Base-by-base conservation (phyloP, 2,797 vertebrate species). In the Chrosomus eos region DNA sequence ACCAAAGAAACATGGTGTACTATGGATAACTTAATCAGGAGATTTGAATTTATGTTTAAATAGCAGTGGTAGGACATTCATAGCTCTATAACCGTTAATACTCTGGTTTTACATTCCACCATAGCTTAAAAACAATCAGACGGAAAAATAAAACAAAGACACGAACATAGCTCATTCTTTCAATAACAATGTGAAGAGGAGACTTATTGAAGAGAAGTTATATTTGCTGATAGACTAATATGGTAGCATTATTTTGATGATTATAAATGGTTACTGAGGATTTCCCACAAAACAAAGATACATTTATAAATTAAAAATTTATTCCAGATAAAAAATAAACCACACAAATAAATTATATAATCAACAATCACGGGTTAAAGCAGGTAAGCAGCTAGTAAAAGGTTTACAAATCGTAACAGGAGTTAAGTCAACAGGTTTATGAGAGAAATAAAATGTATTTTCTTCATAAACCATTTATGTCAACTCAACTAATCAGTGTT, bases 71-170 rank as follows among this genome's bases (percentile, higher is more conserved):
- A 90, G 86, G 89, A 85, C 87, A 43, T 53, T 89, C 85, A 43
- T 43, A 89, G 70, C 80, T 85, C 89, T 80, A 19, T 64, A 51
- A 72, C 73, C 14, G 16, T 13, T 28, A 51, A 64, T 71, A 70
- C 72, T 11, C 23, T 48, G 60, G 21, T 64, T 66, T 77, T 81
- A 83, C 67, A 80, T 86, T 78, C 58, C 51, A 36, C 6, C 71
- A 26, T 23, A 21, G 31, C 73, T 60, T 93, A 92, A 93, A 94
- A 93, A 90, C 90, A 92, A 90, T 92, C 89, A 88, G 88, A 90
- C 80, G 64, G 38, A 90, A 92, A 93, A 92, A 93, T 92, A 92
- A 89, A 92, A 85, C 80, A 89, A 93, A 87, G 91, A 91, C 88
- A 86, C 86, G 87, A 91, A 87, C 85, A 85, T 68, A 92, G 90